These are phyloP conservation scores for Manduca sexta DNA, from an alignment of 1,140 invertebrate genomes.

Conservation along the genomic window DNA sequence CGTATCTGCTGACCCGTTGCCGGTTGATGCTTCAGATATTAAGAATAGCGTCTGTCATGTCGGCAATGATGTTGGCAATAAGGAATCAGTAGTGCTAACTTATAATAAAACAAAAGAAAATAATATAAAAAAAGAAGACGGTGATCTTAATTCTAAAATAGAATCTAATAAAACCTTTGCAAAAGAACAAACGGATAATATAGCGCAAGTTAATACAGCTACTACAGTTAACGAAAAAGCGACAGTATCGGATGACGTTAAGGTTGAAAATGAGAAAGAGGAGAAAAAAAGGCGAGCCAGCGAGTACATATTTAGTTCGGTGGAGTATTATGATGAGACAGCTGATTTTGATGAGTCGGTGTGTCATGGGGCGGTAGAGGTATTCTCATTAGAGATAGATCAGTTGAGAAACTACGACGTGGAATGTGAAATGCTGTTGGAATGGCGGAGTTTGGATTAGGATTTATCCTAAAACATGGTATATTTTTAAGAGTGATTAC, in stretches of 20 bases:
- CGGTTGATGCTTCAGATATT: constrained; percentile 11
- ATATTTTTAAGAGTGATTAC: not conserved
- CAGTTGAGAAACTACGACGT: constrained; percentile 39
- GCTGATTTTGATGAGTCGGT: constrained; percentile 24
- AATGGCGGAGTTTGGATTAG: constrained; percentile 46
- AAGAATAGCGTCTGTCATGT: too few species aligned
- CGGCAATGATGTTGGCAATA: constrained; percentile 1
- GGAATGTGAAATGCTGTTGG: constrained; percentile 37
- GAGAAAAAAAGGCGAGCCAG: constrained; percentile 24
- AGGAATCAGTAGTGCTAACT: not conserved
- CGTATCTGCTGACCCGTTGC: constrained; percentile 38
- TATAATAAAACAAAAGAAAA: not conserved
- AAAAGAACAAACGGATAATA: not conserved
- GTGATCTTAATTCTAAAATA: not conserved
- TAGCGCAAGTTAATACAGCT: not conserved
- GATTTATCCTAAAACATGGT: not conserved
- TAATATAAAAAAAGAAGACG: not conserved
- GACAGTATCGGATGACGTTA: constrained; percentile 2
- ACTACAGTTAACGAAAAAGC: constrained; percentile 1
- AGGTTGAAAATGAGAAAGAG: constrained; percentile 3
- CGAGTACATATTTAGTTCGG: constrained; percentile 53
- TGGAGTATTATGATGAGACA: constrained; percentile 46
- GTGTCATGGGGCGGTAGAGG: constrained; percentile 38
- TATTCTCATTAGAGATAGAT: constrained; percentile 37
- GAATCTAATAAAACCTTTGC: not conserved